A percentile compares a stretch with the other conserved stretches of the same genome.
Conservation (phyloP, 2,797 vertebrate genomes). For the Manis crassicaudata region DNA sequence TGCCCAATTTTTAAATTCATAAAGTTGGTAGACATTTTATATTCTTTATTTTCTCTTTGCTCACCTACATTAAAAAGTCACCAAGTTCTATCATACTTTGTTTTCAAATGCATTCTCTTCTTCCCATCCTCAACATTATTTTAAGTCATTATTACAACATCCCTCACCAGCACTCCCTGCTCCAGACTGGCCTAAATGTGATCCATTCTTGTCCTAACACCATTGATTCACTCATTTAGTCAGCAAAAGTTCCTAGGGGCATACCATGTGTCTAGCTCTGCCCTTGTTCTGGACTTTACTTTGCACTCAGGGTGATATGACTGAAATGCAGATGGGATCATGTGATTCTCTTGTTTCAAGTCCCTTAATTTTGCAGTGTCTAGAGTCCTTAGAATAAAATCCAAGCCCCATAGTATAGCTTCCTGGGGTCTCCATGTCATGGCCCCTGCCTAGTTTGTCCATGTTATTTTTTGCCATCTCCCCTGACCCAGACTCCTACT, state of each 20-base stretch:
- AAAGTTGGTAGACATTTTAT: not conserved
- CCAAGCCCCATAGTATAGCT: not conserved
- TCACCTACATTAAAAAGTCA: not conserved
- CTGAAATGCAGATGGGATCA: not conserved
- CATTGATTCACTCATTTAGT: not conserved
- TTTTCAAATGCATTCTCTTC: not conserved
- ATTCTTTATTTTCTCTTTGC: not conserved
- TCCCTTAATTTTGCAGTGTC: not conserved
- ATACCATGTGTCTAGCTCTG: not conserved
- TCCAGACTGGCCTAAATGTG: not conserved
- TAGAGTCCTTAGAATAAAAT: not conserved
- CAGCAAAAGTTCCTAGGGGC: not conserved
- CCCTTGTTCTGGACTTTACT: not conserved
- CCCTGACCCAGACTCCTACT: not conserved
- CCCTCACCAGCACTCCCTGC: not conserved
- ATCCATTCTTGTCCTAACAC: not conserved
- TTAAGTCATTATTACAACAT: constrained; percentile 24
- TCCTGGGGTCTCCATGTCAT: not conserved
- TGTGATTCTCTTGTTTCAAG: not conserved
- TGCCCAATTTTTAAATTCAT: not conserved
- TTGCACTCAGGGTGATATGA: not conserved
- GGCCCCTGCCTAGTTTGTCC: not conserved
- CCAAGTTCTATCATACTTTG: not conserved
- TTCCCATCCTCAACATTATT: not conserved
- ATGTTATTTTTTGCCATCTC: not conserved